Evolutionary conservation across 2,888 invertebrate species (phyloP).

Genomic region (Endomychus coccineus): DNA sequence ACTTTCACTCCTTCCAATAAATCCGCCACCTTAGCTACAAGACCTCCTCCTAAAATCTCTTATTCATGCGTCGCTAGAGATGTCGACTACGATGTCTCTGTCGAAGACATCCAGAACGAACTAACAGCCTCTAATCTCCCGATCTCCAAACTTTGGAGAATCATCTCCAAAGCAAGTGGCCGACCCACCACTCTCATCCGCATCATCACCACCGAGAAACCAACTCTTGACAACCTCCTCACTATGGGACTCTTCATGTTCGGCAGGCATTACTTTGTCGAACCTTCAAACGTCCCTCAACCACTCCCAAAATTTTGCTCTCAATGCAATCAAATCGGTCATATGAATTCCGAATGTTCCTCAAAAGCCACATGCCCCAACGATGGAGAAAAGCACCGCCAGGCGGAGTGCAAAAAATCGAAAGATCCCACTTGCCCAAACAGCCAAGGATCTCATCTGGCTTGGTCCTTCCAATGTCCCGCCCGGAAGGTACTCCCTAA

Average conservation of each 20-base stretch:
- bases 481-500: neutral
- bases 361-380: neutral
- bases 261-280: neutral
- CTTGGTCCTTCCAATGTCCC: neutral
- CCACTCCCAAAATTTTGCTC: slow-evolving; percentile 1
- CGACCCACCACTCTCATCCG: neutral
- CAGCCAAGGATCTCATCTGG: neutral
- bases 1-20: neutral
- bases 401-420: neutral
- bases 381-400: neutral
- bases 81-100: neutral
- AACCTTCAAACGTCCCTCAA: neutral
- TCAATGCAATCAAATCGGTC: neutral
- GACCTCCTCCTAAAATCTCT: neutral
- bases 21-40: neutral
- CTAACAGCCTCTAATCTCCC: neutral
- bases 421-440: neutral
- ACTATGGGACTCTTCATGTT: neutral
- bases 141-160: slow-evolving; percentile 1
- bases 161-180: slow-evolving; percentile 1
- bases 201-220: neutral
- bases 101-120: neutral
- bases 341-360: neutral
- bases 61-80: neutral
- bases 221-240: slow-evolving; percentile 1